These are phyloP conservation scores for Heterodera carotae DNA, from an alignment of 1,140 invertebrate genomes.

Conservation along the genomic window DNA sequence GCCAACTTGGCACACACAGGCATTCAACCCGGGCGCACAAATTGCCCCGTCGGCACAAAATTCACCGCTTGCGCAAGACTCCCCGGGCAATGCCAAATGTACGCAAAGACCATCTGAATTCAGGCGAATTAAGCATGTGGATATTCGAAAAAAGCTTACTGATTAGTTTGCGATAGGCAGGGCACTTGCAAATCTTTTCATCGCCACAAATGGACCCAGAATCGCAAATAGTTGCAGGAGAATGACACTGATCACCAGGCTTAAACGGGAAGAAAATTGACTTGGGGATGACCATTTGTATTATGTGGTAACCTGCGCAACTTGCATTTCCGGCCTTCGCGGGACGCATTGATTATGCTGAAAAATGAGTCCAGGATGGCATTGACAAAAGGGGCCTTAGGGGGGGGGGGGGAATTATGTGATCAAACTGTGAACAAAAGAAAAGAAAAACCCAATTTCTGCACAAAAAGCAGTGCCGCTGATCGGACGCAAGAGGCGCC, in stretches of 20 bases:
- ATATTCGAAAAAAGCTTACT: background rate
- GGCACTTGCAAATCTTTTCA: slow-evolving; percentile 41
- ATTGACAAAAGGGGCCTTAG: slow-evolving; percentile 36
- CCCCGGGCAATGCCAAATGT: slow-evolving; percentile 35
- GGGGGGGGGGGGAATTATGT: background rate
- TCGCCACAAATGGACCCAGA: slow-evolving; percentile 46
- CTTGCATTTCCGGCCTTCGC: slow-evolving; percentile 32
- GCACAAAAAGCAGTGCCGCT: slow-evolving; percentile 37
- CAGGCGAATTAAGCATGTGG: background rate
- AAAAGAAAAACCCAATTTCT: slow-evolving; percentile 28
- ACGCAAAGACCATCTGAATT: slow-evolving; percentile 44
- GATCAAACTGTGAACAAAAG: background rate
- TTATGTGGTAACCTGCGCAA: slow-evolving; percentile 3
- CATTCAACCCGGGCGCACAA: slow-evolving; percentile 41
- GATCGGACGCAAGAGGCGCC: slow-evolving; percentile 39
- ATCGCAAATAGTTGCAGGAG: slow-evolving; percentile 48
- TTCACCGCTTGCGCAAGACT: slow-evolving; percentile 46
- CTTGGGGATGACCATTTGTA: no score
- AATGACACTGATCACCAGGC: slow-evolving; percentile 42
- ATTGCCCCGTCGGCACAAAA: slow-evolving; percentile 43
- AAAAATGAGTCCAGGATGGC: slow-evolving; percentile 43
- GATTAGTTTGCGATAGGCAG: background rate
- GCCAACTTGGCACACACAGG: slow-evolving; percentile 50
- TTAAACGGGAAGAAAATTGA: background rate
- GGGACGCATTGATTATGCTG: slow-evolving; percentile 43